phyloP scores from a whole-genome alignment of 2,113 vertebrate species.

The Nannospalax galili region DNA sequence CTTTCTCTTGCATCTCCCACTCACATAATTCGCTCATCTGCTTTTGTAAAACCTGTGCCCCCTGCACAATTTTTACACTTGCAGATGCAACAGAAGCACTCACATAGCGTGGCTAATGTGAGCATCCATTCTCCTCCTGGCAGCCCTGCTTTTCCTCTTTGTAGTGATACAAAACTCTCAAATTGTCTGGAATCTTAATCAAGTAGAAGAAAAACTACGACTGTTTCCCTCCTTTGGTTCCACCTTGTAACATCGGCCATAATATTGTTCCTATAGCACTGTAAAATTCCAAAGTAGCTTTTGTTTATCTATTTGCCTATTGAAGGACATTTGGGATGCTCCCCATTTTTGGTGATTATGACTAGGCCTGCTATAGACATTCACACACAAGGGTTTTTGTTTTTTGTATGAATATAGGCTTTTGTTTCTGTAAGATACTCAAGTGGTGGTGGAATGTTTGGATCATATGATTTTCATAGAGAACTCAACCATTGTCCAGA shows the following conservation, averaged over 20 bases:
- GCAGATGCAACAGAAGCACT: background rate
- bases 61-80: background rate
- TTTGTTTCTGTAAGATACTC: slow-evolving; percentile 18
- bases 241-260: background rate
- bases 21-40: background rate
- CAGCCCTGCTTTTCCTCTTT: background rate
- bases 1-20: background rate
- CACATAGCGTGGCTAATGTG: background rate
- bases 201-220: background rate
- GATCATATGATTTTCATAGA: background rate
- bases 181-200: background rate
- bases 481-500: background rate
- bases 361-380: background rate
- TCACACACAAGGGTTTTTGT: background rate
- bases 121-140: background rate
- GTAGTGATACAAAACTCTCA: background rate
- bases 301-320: background rate
- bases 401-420: background rate
- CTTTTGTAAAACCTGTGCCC: background rate
- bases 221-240: background rate
- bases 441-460: background rate
- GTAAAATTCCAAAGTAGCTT: background rate
- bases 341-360: background rate
- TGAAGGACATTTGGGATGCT: background rate
- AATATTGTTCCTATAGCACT: background rate